Evolutionary conservation across 2,888 invertebrate species (phyloP).

Genomic region (Xestia c-nigrum): DNA sequence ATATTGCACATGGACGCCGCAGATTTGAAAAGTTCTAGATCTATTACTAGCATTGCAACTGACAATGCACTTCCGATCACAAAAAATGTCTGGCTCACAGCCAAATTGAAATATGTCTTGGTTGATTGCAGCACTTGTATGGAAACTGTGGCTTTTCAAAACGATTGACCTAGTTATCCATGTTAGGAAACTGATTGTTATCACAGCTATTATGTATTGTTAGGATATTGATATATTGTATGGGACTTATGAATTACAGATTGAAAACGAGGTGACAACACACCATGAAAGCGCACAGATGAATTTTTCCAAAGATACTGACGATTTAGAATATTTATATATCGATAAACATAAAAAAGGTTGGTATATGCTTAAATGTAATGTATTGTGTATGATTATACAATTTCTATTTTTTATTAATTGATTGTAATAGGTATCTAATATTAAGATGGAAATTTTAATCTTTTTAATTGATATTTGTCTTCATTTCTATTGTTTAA

Average conservation of each 20-base stretch:
- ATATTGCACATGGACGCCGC: slow-evolving; percentile 19
- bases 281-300: slow-evolving; percentile 63
- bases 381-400: no score
- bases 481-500: no score
- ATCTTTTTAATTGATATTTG: no score
- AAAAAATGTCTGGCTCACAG: slow-evolving; percentile 80
- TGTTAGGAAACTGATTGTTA: slow-evolving; percentile 78
- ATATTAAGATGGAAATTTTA: no score
- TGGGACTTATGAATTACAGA: slow-evolving; percentile 73
- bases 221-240: slow-evolving; percentile 74
- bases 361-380: slow-evolving; percentile 22
- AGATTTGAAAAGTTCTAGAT: slow-evolving; percentile 49
- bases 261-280: slow-evolving; percentile 68
- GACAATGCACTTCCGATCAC: slow-evolving; percentile 78
- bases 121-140: slow-evolving; percentile 80
- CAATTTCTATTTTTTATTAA: no score
- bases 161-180: slow-evolving; percentile 83
- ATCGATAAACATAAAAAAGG: slow-evolving; percentile 55
- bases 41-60: slow-evolving; percentile 71
- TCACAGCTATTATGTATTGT: slow-evolving; percentile 75
- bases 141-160: slow-evolving; percentile 78
- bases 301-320: slow-evolving; percentile 55
- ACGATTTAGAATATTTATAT: slow-evolving; percentile 44
- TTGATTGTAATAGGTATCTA: no score
- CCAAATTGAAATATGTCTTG: slow-evolving; percentile 86